Percentiles rank a stretch among this genome's conserved stretches.
Conservation (phyloP, 2,113 vertebrate genomes). For the Corydoras maculifer region DNA sequence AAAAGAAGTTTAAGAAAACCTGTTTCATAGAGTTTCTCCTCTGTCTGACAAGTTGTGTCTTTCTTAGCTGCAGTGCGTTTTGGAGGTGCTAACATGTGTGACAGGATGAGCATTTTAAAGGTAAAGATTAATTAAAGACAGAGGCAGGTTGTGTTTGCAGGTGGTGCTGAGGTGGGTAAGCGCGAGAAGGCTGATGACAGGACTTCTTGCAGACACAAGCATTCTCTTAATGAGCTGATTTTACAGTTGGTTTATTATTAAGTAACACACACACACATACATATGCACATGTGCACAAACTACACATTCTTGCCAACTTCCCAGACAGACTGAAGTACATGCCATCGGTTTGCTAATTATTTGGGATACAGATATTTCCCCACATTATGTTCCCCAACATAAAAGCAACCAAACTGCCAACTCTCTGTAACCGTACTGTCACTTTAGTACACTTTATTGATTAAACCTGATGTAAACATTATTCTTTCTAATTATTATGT, state of each 20-base stretch:
- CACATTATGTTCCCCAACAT: conserved; percentile 17
- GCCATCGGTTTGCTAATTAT: conserved; percentile 2
- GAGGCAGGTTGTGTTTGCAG: conserved; percentile 20
- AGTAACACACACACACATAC: conserved; percentile 22
- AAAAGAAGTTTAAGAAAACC: no score
- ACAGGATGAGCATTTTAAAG: conserved; percentile 24
- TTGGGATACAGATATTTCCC: conserved; percentile 4
- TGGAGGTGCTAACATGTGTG: conserved; percentile 40
- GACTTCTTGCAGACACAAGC: conserved; percentile 40
- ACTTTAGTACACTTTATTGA: no score
- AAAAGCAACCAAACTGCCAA: conserved; percentile 1
- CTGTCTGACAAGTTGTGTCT: conserved; percentile 3
- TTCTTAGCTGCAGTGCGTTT: conserved; percentile 30
- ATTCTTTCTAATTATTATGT: no score
- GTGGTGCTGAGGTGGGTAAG: conserved; percentile 9
- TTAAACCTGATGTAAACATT: no score
- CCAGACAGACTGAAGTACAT: not conserved
- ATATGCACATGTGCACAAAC: conserved; percentile 7
- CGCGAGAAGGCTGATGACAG: conserved; percentile 35
- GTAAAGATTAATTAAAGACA: conserved; percentile 57
- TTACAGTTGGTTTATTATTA: conserved; percentile 44
- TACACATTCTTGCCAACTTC: not conserved
- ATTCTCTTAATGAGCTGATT: conserved; percentile 52
- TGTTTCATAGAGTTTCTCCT: conserved; percentile 1
- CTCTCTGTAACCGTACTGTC: no score